Evolutionary conservation across 2,888 invertebrate genomes (phyloP), one percentile per base, ranked within the genome.

Genomic region (Julus scanicus): DNA sequence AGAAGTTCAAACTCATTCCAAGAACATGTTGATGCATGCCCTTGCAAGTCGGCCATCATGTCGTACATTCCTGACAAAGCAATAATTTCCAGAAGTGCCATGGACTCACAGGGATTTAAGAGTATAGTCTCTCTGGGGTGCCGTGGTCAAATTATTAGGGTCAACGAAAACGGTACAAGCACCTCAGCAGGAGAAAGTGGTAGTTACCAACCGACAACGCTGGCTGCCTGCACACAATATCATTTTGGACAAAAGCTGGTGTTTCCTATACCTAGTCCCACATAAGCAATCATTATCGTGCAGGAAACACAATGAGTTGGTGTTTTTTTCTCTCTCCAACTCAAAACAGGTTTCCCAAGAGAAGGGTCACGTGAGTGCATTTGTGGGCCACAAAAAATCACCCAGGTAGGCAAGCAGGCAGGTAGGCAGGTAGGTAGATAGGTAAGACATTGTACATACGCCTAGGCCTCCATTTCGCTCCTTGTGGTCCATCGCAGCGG

Each of bases 331-430:
- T 80, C 11, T 11, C 71, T 71, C 29, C 71, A 71, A 3, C 80
- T 29, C 37, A 11, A 80, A 80, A 80, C 80, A 80, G 80, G 80
- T 80, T 80, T 80, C 80, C 80, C 80, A 13, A 80, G 80, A 80
- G 80, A 37, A 80, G 80, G 80, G 80, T 80, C 80, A 80, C 80
- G 80, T 80, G 80, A 80, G 80, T 80, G 80, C 80, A 80, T 80
- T 80, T 80, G 80, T 80, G 80, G 80, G 37, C 80, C 80, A 80
- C 80, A 80, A 80, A 80, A 80, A 80, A 80, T 9, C 80, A 37
- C 37, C 80, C 80, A 80, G 80, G 80, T 80, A 80, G 37, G 80
- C 37, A 80, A 37, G 44, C 44, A 44, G 44, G 44, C 44, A 80
- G 80, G 44, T 8, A 44, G 44, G 44, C 2, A 44, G 44, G 44